Evolutionary conservation across 2,113 vertebrate genomes (phyloP), one percentile per base, ranked within the genome.

Genomic region (Steatornis caripensis): DNA sequence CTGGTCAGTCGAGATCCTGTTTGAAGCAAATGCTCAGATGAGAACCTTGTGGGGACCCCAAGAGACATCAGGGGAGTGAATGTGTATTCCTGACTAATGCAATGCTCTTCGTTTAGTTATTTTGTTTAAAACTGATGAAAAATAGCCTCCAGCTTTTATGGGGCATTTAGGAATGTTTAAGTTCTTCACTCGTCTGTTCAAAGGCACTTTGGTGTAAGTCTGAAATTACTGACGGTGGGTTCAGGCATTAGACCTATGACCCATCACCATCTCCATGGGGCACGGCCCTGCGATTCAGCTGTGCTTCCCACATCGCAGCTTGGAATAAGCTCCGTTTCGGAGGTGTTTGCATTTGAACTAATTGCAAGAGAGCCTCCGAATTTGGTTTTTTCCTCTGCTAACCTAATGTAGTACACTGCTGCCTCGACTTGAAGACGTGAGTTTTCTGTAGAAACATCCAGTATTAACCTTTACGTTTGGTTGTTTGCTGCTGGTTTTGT

Each of bases 241-340:
- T 80, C 55, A 20, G 41, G 54, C 3, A 1, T 49, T 34, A 22
- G 41, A n/a, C n/a, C 36, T 49, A 18, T 39, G 61, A 51, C 48
- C 41, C 0, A 0, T 55, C 16, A 1, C 61, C 41, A 6, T 74
- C 29, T 48, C 53, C 4, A 0, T 24, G 39, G 43, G n/a, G 9
- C 43, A 53, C 1, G 4, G 26, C 37, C 30, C 60, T n/a, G 32
- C 8, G 45, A 7, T 62, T 62, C 21, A 48, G 5, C 36, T 30
- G 13, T 34, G 53, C 27, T 74, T 55, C 60, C 37, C 46, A 10
- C 7, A 6, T 32, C 1, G 0, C 17, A 8, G 15, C 39, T 37
- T 29, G 41, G 30, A 66, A 36, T 30, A 39, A 37, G 16, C n/a
- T 70, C 23, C 29, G 64, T 15, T 64, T 58, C 1, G 18, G 60